These are phyloP conservation scores for Daphoenositta chrysoptera DNA, from an alignment of 2,113 vertebrate species.

Conservation along the genomic window DNA sequence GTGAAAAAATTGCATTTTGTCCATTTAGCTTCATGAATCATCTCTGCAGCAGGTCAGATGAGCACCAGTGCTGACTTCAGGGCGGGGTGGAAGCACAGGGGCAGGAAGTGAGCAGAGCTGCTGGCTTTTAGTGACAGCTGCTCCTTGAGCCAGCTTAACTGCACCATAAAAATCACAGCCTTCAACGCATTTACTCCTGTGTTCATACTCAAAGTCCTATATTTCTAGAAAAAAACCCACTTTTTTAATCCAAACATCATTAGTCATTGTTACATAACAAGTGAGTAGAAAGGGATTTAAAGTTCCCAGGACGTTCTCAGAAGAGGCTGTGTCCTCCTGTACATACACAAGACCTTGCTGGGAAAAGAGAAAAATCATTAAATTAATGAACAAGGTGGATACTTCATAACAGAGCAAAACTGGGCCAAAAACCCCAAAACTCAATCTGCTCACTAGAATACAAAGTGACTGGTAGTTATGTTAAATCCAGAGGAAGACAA, in stretches of 20 bases:
- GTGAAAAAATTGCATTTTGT: background rate
- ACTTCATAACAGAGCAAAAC: background rate
- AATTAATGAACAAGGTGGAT: background rate
- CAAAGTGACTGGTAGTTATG: background rate
- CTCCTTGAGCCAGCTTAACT: background rate
- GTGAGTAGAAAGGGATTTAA: background rate
- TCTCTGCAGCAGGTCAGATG: background rate
- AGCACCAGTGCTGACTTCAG: background rate
- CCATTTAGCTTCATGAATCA: background rate
- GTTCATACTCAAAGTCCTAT: background rate
- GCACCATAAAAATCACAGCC: background rate
- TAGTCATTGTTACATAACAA: background rate
- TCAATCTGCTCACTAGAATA: background rate
- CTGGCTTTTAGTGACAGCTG: background rate
- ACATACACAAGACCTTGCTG: background rate
- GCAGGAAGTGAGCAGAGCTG: background rate
- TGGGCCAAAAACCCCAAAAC: fast-evolving
- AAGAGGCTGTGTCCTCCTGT: background rate
- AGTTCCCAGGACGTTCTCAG: background rate
- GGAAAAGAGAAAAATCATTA: background rate
- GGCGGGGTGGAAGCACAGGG: background rate
- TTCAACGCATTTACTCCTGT: background rate
- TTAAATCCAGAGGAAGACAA: background rate
- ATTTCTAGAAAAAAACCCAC: background rate
- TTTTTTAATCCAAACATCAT: background rate